phyloP scores from a whole-genome alignment of 2,113 vertebrate species.

The Odocoileus hemionus region DNA sequence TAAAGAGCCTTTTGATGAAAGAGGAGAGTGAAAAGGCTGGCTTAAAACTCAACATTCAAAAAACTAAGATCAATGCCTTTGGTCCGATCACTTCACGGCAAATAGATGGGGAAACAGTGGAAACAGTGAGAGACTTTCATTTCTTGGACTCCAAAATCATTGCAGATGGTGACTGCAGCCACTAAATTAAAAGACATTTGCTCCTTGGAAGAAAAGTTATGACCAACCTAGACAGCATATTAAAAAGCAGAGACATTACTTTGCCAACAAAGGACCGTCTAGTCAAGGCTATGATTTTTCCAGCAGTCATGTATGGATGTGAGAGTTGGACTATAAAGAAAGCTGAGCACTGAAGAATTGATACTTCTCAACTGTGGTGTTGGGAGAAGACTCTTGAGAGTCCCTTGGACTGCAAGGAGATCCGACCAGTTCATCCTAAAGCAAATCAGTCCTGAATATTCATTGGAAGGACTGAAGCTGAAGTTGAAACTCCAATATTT shows the following conservation, averaged over 20 bases:
- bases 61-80: neutral
- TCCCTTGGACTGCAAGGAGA: neutral
- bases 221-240: neutral
- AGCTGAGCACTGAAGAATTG: neutral
- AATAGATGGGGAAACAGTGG: neutral
- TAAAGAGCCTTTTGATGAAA: neutral
- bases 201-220: neutral
- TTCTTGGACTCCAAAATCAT: neutral
- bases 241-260: neutral
- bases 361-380: neutral
- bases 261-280: neutral
- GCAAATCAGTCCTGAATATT: neutral
- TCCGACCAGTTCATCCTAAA: neutral
- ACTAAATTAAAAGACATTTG: neutral
- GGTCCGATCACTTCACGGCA: neutral
- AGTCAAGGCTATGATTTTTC: neutral
- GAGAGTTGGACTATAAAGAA: neutral
- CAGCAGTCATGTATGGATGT: neutral
- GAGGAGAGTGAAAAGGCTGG: neutral
- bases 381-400: neutral
- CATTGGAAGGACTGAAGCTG: neutral
- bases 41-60: neutral
- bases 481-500: neutral
- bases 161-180: neutral
- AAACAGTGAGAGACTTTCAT: neutral